Conservation (phyloP, 2,888 invertebrate genomes). For the Nemapogon koenigi region DNA sequence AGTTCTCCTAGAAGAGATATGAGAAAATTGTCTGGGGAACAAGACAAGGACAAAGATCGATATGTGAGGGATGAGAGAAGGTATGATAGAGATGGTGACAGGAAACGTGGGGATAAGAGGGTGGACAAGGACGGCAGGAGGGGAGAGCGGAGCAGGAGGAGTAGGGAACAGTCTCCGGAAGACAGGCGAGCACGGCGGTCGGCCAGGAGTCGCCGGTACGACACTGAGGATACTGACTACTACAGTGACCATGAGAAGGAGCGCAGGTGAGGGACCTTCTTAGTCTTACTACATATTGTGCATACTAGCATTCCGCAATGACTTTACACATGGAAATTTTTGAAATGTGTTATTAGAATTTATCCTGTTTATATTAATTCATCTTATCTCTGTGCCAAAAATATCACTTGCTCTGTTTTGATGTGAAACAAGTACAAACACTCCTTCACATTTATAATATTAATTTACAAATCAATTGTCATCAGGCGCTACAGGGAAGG, state of each 20-base stretch:
- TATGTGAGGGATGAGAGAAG: constrained; percentile 25
- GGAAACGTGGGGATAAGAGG: constrained; percentile 3
- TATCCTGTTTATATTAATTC: neutral
- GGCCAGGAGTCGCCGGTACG: constrained; percentile 40
- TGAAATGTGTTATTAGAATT: neutral
- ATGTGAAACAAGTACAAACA: neutral
- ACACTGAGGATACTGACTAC: constrained; percentile 72
- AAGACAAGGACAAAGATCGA: constrained; percentile 28
- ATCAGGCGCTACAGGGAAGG: constrained; percentile 57
- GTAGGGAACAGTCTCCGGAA: constrained; percentile 31
- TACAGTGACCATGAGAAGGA: constrained; percentile 71
- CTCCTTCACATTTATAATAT: no score
- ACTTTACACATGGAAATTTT: neutral
- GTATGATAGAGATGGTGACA: constrained; percentile 27
- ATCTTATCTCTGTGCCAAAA: neutral
- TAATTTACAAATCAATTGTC: no score
- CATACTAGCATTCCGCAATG: neutral
- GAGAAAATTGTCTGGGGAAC: constrained; percentile 32
- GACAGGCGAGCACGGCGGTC: constrained; percentile 21
- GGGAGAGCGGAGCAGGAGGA: constrained; percentile 19
- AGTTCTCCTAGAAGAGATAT: constrained; percentile 40
- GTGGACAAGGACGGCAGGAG: constrained; percentile 15
- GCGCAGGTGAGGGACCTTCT: constrained; percentile 33
- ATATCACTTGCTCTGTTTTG: neutral
- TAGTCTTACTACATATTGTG: neutral